A percentile compares a stretch with the other conserved stretches of the same genome.
Evolutionary conservation across 2,113 vertebrate genomes (phyloP).

Genomic region (Zingel zingel): DNA sequence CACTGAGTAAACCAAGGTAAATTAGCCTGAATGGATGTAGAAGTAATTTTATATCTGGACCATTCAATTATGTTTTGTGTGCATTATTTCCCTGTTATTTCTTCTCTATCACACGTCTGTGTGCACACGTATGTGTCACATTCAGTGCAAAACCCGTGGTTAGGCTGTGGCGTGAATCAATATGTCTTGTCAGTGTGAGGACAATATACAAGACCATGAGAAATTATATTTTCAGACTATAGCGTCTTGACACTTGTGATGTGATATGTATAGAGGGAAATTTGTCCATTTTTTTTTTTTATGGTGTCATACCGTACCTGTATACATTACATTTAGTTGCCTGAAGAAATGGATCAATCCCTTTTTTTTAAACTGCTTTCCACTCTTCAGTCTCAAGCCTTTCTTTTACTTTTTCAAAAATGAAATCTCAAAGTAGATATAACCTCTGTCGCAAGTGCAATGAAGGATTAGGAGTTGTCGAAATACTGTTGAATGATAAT

Average conservation of each 20-base stretch:
- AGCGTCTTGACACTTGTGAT: neutral
- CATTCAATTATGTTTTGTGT: slow-evolving; percentile 48
- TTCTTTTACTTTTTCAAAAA: slow-evolving; percentile 39
- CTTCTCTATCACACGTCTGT: neutral
- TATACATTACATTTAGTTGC: neutral
- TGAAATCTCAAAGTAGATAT: neutral
- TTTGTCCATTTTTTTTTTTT: slow-evolving; percentile 17
- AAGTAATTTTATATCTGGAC: slow-evolving; percentile 63
- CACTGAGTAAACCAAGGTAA: slow-evolving; percentile 46
- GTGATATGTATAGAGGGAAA: neutral
- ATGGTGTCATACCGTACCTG: neutral
- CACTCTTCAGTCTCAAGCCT: neutral
- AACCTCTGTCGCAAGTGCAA: slow-evolving; percentile 6
- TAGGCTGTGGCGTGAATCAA: neutral
- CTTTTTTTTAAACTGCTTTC: slow-evolving; percentile 4
- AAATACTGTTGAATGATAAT: slow-evolving; percentile 39
- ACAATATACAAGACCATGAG: neutral
- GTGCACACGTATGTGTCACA: neutral
- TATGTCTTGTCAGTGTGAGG: slow-evolving; percentile 5
- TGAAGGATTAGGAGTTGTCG: slow-evolving; percentile 46
- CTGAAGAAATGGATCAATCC: neutral
- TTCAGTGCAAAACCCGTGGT: neutral
- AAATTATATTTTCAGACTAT: neutral
- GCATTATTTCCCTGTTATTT: slow-evolving; percentile 50
- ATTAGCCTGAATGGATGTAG: slow-evolving; percentile 57